Percentiles rank a stretch among this genome's conserved stretches.
These are phyloP conservation scores for Pedetes capensis DNA, from an alignment of 2,113 vertebrate genomes.

Conservation along the genomic window DNA sequence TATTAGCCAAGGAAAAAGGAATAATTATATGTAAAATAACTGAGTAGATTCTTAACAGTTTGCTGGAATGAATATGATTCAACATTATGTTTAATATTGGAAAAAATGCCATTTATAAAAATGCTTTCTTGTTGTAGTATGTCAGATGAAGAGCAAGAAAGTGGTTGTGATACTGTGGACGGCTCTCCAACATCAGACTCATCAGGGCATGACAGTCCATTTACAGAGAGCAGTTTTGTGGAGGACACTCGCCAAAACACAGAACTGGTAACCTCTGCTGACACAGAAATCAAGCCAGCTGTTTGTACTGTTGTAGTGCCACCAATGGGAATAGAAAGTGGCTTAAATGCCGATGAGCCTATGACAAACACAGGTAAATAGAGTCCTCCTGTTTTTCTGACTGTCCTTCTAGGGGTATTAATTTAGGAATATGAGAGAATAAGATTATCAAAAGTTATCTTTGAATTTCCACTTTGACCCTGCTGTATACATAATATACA, in stretches of 20 bases:
- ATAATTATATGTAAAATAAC: constrained; percentile 14
- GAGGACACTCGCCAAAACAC: constrained; percentile 87
- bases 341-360: constrained; percentile 83
- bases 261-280: constrained; percentile 81
- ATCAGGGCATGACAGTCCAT: constrained; percentile 91
- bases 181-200: constrained; percentile 93
- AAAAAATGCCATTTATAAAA: neutral
- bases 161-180: constrained; percentile 94
- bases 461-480: neutral
- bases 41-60: neutral
- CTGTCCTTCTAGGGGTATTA: neutral
- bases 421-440: constrained; percentile 1
- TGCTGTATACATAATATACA: neutral
- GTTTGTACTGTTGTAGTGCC: constrained; percentile 94
- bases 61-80: constrained; percentile 19
- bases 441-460: neutral
- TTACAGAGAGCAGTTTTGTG: constrained; percentile 89
- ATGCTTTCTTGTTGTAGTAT: constrained; percentile 85
- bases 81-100: neutral
- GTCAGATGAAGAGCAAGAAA: constrained; percentile 97
- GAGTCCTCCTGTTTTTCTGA: neutral
- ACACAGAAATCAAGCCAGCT: constrained; percentile 88
- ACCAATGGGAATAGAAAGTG: constrained; percentile 90
- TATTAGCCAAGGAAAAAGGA: neutral
- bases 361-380: constrained; percentile 87